Conservation (phyloP, 2,888 invertebrate genomes). For the Sphinx pinastri region DNA sequence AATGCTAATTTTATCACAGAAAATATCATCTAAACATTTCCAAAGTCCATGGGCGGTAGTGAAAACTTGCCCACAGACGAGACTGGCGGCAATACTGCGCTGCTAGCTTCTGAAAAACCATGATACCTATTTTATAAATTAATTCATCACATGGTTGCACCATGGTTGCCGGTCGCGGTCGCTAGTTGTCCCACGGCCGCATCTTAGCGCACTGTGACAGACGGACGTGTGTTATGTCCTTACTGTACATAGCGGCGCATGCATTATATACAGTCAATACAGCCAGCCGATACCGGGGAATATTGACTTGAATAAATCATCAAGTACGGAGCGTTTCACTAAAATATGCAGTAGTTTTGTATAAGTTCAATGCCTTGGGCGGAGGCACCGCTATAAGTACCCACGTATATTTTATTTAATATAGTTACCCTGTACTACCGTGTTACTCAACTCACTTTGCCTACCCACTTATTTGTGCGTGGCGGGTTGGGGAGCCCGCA, state of each 20-base stretch:
- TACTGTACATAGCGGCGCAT: conserved; percentile 40
- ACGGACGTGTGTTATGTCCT: conserved; percentile 11
- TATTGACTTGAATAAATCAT: conserved; percentile 79
- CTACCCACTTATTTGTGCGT: conserved; percentile 61
- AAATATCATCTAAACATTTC: too few species aligned
- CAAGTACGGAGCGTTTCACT: conserved; percentile 70
- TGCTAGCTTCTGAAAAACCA: too few species aligned
- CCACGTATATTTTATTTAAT: conserved; percentile 76
- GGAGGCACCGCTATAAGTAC: conserved; percentile 64
- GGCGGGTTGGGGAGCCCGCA: background rate
- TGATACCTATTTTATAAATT: too few species aligned
- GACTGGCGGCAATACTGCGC: too few species aligned
- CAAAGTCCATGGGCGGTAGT: too few species aligned
- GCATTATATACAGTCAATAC: conserved; percentile 75
- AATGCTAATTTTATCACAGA: too few species aligned
- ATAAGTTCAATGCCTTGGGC: conserved; percentile 76
- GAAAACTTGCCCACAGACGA: too few species aligned
- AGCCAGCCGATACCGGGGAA: conserved; percentile 70
- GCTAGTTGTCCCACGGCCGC: background rate
- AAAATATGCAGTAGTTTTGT: conserved; percentile 82
- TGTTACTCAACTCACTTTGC: conserved; percentile 67
- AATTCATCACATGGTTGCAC: background rate
- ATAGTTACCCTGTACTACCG: conserved; percentile 62
- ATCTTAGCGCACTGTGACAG: background rate
- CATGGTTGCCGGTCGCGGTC: background rate